A percentile compares a stretch with the other conserved stretches of the same genome.
These are phyloP conservation scores for Monodelphis domestica DNA, from an alignment of 2,797 vertebrate species.

Conservation along the genomic window DNA sequence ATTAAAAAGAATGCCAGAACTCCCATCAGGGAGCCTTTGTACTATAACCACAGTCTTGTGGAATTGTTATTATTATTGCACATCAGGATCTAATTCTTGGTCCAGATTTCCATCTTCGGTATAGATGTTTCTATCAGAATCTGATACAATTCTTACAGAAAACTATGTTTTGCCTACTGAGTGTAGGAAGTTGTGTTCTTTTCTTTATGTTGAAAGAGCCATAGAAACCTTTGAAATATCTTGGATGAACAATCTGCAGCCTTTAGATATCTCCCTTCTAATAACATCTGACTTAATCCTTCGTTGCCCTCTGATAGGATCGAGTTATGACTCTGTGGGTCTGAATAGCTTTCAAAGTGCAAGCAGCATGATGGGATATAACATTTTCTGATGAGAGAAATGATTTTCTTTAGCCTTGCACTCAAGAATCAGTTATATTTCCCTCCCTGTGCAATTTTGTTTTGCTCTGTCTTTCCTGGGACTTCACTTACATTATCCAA, in stretches of 20 bases:
- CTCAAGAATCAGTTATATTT: conserved; percentile 14
- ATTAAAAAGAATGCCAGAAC: conserved; percentile 34
- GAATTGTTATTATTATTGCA: conserved; percentile 39
- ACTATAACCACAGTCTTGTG: conserved; percentile 8
- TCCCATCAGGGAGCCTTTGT: conserved; percentile 7
- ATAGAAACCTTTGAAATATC: conserved; percentile 37
- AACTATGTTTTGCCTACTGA: not conserved
- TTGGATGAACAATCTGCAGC: conserved; percentile 21
- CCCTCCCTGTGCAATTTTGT: not conserved
- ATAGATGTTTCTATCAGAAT: not conserved
- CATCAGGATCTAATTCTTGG: conserved; percentile 27
- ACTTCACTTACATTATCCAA: conserved; percentile 35
- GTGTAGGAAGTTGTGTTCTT: not conserved
- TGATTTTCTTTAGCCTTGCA: not conserved
- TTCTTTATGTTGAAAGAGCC: conserved; percentile 30
- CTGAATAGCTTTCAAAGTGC: conserved; percentile 9
- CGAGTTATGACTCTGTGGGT: conserved; percentile 1
- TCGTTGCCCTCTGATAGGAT: conserved; percentile 11
- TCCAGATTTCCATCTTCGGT: not conserved
- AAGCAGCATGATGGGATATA: not conserved
- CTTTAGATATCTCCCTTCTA: conserved; percentile 26
- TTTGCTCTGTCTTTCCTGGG: conserved; percentile 19
- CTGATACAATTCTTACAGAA: not conserved
- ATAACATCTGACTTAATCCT: conserved; percentile 6
- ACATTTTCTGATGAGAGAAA: not conserved